Evolutionary conservation across 2,888 invertebrate species (phyloP).

Genomic region (Dicyrtoma fusca): DNA sequence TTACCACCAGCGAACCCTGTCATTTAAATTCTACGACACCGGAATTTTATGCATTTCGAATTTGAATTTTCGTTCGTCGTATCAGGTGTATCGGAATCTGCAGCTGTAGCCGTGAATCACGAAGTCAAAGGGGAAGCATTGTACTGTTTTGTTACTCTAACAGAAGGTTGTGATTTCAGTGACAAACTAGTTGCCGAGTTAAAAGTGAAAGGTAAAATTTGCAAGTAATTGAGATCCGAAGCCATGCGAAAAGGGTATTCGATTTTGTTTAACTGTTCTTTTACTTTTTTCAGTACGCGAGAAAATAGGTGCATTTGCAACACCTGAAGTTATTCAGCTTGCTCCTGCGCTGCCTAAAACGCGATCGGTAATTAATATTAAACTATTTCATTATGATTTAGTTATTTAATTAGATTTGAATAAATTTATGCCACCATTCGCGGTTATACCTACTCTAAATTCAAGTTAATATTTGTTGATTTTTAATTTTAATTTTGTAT

Average conservation of each 20-base stretch:
- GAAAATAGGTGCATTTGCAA: slow-evolving; percentile 94
- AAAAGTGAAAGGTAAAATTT: slow-evolving; percentile 66
- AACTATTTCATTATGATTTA: too few relatives aligned
- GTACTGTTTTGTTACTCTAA: slow-evolving; percentile 95
- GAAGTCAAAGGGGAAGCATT: slow-evolving; percentile 94
- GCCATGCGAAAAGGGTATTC: too few relatives aligned
- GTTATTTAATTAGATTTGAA: too few relatives aligned
- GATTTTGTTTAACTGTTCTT: neutral
- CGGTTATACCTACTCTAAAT: too few relatives aligned
- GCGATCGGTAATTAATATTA: too few relatives aligned
- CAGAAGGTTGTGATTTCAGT: slow-evolving; percentile 73
- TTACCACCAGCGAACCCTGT: too few relatives aligned
- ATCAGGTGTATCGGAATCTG: slow-evolving; percentile 81
- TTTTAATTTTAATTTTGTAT: too few relatives aligned
- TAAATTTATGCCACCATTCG: too few relatives aligned
- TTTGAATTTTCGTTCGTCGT: slow-evolving; percentile 2
- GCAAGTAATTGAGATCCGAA: neutral
- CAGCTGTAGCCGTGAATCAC: slow-evolving; percentile 94
- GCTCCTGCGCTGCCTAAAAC: slow-evolving; percentile 96
- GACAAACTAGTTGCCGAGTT: slow-evolving; percentile 72
- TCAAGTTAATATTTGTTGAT: too few relatives aligned
- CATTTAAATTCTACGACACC: too few relatives aligned
- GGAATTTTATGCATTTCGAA: too few relatives aligned
- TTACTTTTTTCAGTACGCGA: slow-evolving; percentile 69
- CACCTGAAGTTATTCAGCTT: slow-evolving; percentile 91